These are phyloP conservation scores for Hemichromis elongatus DNA, from an alignment of 2,113 vertebrate species.

Conservation along the genomic window DNA sequence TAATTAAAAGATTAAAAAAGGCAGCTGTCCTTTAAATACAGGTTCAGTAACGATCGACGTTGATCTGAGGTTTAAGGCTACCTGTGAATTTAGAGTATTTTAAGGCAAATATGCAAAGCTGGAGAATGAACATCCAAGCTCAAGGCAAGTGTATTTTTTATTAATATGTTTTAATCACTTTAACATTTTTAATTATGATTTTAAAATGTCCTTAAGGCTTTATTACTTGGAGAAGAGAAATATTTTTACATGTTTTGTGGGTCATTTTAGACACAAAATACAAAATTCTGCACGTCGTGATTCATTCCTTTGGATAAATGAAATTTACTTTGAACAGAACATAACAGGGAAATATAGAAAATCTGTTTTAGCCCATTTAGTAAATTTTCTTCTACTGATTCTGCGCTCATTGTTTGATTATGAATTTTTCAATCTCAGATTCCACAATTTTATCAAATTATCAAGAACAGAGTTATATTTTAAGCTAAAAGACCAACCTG, in stretches of 20 bases:
- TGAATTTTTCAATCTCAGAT: not conserved
- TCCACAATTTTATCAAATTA: not conserved
- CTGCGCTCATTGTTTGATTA: not conserved
- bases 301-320: not conserved
- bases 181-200: not conserved
- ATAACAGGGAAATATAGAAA: not conserved
- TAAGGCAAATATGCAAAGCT: not conserved
- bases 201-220: not conserved
- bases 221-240: not conserved
- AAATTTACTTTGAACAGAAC: not conserved
- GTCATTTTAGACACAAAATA: not conserved
- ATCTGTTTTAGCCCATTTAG: not conserved
- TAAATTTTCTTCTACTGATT: not conserved
- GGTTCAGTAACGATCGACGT: not conserved
- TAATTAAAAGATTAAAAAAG: not conserved
- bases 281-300: not conserved
- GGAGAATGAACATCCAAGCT: not conserved
- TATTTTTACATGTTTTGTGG: not conserved
- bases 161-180: not conserved
- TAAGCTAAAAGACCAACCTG: not conserved
- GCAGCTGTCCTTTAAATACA: not conserved
- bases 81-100: not conserved
- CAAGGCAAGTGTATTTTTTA: not conserved
- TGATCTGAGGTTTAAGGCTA: no score
- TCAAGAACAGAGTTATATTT: not conserved